Base-by-base conservation (phyloP, 2,113 vertebrate species). In the Barnardius zonarius region DNA sequence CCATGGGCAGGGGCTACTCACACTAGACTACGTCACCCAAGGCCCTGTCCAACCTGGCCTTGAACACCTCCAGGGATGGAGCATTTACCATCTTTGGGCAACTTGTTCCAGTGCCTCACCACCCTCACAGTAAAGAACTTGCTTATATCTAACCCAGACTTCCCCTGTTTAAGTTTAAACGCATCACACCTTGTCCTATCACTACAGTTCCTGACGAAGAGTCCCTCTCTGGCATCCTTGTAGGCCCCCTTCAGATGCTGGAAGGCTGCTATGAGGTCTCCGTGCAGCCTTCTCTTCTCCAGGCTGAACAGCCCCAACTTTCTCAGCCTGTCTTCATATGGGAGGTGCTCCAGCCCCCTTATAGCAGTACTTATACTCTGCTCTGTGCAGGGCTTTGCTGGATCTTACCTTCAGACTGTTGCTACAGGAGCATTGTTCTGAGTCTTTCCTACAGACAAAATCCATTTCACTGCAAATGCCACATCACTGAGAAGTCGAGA, bases 401-500 rank as follows among this genome's bases (percentile, higher is more conserved):
- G 35, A 10, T 41, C 37, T 86, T 7, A 52, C 33, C 49, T 80
- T 13, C 18, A 80, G 54, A 52, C 37, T 2, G 1, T 8, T 62
- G 54, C 37, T 46, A 44, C 31, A 49, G 35, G 44, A 94, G 7
- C 28, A 90, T 48, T 69, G 28, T 63, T 77, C 33, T n/a, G 28
- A 88, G 33, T 33, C 59, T 46, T 78, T 75, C 13, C 73, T 70
- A 24, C 1, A 4, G 33, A 59, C 12, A 92, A 92, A 88, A 55
- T 13, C 30, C 27, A 28, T 31, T 86, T 69, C 52, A 68, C n/a
- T 49, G 48, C 31, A 83, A 68, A 88, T 27, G 13, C 19, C 10
- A 13, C 10, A 30, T 44, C 49, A 67, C 52, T 62, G 46, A 84
- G 44, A 63, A 69, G 7, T 19, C 0, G 0, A 80, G n/a, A 61